A percentile compares a stretch with the other conserved stretches of the same genome.
Conservation (phyloP, 2,888 invertebrate genomes). For the Eulithis prunata region DNA sequence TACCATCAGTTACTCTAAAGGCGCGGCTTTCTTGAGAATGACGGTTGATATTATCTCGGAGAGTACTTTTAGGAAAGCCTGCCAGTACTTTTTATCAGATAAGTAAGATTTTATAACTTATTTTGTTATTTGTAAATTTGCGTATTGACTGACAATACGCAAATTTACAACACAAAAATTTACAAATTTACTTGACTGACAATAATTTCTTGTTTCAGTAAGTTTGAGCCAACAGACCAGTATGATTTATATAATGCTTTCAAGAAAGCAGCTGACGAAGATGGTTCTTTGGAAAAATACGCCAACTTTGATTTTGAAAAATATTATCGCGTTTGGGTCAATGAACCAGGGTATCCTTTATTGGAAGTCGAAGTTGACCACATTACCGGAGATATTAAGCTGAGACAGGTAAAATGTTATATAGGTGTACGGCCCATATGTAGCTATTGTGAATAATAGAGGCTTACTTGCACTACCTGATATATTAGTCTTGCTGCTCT, state of each 20-base stretch:
- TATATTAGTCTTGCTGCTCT: too few species aligned
- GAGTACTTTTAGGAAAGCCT: constrained; percentile 63
- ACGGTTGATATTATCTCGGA: constrained; percentile 66
- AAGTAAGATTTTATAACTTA: constrained; percentile 69
- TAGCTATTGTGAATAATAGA: too few species aligned
- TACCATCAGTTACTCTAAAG: constrained; percentile 88
- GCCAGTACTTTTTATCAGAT: constrained; percentile 65
- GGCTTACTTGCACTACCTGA: too few species aligned
- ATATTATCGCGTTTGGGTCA: constrained; percentile 86
- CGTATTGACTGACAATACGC: too few species aligned
- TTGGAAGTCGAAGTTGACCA: constrained; percentile 78
- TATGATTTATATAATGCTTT: constrained; percentile 78
- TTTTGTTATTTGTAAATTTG: too few species aligned
- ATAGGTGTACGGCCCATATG: too few species aligned
- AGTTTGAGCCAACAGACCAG: constrained; percentile 75
- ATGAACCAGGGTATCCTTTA: constrained; percentile 85
- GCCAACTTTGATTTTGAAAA: constrained; percentile 65
- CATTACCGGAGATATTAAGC: constrained; percentile 54
- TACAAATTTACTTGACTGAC: too few species aligned
- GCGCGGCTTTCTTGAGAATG: constrained; percentile 77
- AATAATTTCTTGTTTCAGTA: constrained; percentile 51
- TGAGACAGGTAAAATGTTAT: constrained; percentile 66
- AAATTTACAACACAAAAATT: too few species aligned
- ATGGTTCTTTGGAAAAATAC: constrained; percentile 59
- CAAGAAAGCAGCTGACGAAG: constrained; percentile 62